Conservation (phyloP, 2,797 vertebrate species). For the Rhincodon typus region DNA sequence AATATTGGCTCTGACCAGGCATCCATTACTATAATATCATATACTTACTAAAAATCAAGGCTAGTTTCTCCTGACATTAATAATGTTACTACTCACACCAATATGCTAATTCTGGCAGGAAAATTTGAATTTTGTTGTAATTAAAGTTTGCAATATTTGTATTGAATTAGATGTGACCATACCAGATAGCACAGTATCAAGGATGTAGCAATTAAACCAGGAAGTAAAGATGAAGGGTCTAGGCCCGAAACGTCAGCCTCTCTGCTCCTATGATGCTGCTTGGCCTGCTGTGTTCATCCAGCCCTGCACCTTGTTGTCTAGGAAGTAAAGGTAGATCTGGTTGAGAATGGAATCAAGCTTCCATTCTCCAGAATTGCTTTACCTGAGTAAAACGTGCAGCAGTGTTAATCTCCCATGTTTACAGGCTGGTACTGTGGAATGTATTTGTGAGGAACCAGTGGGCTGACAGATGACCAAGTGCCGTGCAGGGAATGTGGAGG, state of each 20-base stretch:
- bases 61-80: neutral
- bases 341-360: neutral
- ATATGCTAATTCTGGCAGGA: neutral
- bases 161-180: neutral
- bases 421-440: neutral
- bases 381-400: neutral
- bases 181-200: neutral
- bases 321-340: neutral
- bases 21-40: neutral
- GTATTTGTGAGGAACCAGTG: too few relatives aligned
- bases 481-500: too few relatives aligned
- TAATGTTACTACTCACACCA: neutral
- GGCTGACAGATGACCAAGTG: too few relatives aligned
- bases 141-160: neutral
- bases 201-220: neutral
- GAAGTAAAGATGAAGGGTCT: too few relatives aligned
- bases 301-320: too few relatives aligned
- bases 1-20: neutral
- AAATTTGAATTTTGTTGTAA: neutral
- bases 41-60: neutral
- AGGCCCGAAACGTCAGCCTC: too few relatives aligned
- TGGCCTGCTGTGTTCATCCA: too few relatives aligned
- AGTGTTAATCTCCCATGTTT: neutral
- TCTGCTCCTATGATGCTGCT: too few relatives aligned
- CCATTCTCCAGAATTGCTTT: neutral